A percentile compares a stretch with the other conserved stretches of the same genome.
Evolutionary conservation across 1,140 invertebrate species (phyloP).

Genomic region (Cotesia vestalis): DNA sequence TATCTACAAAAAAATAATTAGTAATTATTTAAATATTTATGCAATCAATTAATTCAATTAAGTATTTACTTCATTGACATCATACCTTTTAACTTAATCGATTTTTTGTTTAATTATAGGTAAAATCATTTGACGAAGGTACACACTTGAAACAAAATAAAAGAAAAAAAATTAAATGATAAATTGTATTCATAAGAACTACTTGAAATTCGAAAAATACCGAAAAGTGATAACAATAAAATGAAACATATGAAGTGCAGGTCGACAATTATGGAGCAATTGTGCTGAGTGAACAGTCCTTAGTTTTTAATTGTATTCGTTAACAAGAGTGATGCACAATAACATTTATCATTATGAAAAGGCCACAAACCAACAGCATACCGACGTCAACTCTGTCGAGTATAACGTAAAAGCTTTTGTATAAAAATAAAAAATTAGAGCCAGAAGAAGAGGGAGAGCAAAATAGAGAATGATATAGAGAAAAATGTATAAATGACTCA

Average conservation of each 20-base stretch:
- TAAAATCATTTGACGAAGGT: neutral
- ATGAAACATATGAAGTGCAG: conserved; percentile 8
- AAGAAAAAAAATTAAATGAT: no score
- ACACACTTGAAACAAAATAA: no score
- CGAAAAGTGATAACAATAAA: neutral
- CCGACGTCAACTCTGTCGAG: conserved; percentile 24
- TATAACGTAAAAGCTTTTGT: conserved; percentile 18
- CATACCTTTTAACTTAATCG: no score
- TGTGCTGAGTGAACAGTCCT: conserved; percentile 42
- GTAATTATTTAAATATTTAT: neutral
- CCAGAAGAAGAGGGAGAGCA: neutral
- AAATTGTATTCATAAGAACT: no score
- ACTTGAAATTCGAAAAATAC: neutral
- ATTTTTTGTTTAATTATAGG: neutral
- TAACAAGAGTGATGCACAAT: conserved; percentile 41
- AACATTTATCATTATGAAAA: conserved; percentile 42
- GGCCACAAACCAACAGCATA: conserved; percentile 22
- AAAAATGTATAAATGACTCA: conserved; percentile 11
- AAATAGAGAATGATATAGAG: neutral
- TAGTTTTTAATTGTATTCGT: conserved; percentile 47
- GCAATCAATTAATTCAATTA: no score
- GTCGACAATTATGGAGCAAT: conserved; percentile 39
- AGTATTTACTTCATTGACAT: no score
- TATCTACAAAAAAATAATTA: neutral
- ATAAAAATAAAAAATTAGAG: conserved; percentile 7